Evolutionary conservation across 2,797 vertebrate species (phyloP), one percentile per base, ranked within the genome.

Genomic region (Cossypha polioptera): DNA sequence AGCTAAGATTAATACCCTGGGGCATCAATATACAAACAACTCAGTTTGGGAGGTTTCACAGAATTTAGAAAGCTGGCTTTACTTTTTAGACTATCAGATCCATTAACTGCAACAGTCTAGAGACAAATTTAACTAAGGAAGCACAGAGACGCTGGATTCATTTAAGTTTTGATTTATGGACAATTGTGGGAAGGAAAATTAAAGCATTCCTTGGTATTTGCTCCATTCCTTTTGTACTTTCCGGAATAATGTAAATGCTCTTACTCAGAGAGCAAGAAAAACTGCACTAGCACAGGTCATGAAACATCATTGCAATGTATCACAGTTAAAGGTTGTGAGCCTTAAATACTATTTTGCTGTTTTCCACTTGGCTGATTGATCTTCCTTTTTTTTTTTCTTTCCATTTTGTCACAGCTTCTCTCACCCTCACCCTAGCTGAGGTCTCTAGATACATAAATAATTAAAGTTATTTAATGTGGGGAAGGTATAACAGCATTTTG

Each of bases 141-240:
- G 16, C 19, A 31, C 1, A 36, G 6, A 11, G 11, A 2, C 19
- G 58, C 7, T 1, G 0, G 9, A 51, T 86, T 33, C 10, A 53
- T 20, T 61, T 21, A 42, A 12, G 31, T 68, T 16, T 28, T n/a
- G 20, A 71, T 38, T 55, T 71, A 50, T 2, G 5, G 8, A 88
- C 7, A 75, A 36, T 0, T 15, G 3, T 8, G 7, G 13, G 25
- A 29, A 8, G 2, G 24, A 84, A 79, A 85, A 82, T 8, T 1
- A 54, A 50, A 22, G 2, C 33, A 26, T 43, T 65, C 20, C 26
- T 61, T 16, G 0, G 2, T 35, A 47, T 50, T 65, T 91, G 2
- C 18, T 29, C 29, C 31, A 20, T 47, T 82, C 8, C 6, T 45
- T 88, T 47, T 43, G 13, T 31, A 50, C 19, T 72, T 75, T 61